Percentiles rank a stretch among this genome's conserved stretches.
Conservation (phyloP, 2,797 vertebrate genomes). For the Enteromius unitaeniatus region DNA sequence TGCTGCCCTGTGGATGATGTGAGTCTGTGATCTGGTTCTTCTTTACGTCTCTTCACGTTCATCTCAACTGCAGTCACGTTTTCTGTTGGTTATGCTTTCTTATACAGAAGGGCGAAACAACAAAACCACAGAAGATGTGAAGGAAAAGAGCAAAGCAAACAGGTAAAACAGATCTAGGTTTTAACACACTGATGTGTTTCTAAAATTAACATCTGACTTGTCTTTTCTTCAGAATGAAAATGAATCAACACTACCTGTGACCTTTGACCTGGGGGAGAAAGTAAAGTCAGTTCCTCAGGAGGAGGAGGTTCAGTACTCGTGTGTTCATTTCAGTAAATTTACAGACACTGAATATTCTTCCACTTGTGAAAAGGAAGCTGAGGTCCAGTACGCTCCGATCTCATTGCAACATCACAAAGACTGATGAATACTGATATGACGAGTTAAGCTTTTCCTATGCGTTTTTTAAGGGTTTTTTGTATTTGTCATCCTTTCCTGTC, state of each 20-base stretch:
- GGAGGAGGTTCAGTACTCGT: background rate
- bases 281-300: background rate
- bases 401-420: background rate
- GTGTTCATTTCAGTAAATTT: background rate
- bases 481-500: no score
- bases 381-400: background rate
- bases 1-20: constrained; percentile 1
- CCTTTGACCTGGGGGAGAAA: background rate
- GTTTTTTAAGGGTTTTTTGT: no score
- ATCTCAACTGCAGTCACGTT: no score
- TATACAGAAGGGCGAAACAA: background rate
- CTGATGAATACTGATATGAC: background rate
- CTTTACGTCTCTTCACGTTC: background rate
- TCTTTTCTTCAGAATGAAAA: background rate
- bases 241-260: background rate
- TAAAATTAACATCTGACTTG: background rate
- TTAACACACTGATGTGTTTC: background rate
- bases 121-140: background rate
- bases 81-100: background rate
- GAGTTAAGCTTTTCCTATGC: background rate
- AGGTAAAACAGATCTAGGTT: background rate
- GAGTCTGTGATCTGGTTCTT: background rate
- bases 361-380: background rate
- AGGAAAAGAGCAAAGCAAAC: background rate
- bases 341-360: background rate